These are phyloP conservation scores for Caerostris extrusa DNA, from an alignment of 1,140 invertebrate genomes.

Conservation along the genomic window DNA sequence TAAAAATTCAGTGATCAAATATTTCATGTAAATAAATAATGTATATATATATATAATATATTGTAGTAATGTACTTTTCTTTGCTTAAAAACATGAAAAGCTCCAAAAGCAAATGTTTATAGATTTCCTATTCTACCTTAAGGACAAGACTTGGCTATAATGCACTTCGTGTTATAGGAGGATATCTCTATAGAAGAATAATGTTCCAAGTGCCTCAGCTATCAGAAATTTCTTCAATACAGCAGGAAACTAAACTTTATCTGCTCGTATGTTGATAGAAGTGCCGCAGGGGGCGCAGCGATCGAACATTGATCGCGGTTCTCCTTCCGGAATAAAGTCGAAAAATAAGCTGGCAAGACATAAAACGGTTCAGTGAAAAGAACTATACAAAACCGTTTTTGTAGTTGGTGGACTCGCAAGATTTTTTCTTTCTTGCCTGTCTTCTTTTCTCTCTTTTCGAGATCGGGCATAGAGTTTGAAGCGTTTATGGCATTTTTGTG, in stretches of 20 bases:
- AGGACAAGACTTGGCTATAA: background rate
- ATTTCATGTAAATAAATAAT: too few relatives aligned
- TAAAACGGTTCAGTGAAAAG: conserved; percentile 49
- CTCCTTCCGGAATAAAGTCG: conserved; percentile 18
- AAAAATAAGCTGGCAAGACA: conserved; percentile 47
- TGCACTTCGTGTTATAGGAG: background rate
- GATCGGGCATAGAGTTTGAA: background rate
- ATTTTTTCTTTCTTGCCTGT: conserved; percentile 6
- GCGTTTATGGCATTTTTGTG: conserved; percentile 11
- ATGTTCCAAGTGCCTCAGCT: background rate
- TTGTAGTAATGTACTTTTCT: background rate
- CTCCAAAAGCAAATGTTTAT: background rate
- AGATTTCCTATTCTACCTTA: conserved; percentile 15
- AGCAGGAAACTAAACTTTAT: conserved; percentile 4
- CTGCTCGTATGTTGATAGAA: conserved; percentile 47
- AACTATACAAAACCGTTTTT: conserved; percentile 37
- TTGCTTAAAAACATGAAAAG: background rate
- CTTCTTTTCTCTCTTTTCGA: background rate
- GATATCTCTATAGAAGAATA: background rate
- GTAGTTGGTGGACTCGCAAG: background rate
- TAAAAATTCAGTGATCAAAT: too few relatives aligned
- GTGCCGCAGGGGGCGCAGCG: background rate
- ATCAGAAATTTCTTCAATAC: conserved; percentile 28
- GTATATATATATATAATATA: too few relatives aligned
- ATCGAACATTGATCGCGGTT: conserved; percentile 25